These are phyloP conservation scores for Chironomus striatipennis DNA, from an alignment of 1,140 invertebrate genomes.

Conservation along the genomic window DNA sequence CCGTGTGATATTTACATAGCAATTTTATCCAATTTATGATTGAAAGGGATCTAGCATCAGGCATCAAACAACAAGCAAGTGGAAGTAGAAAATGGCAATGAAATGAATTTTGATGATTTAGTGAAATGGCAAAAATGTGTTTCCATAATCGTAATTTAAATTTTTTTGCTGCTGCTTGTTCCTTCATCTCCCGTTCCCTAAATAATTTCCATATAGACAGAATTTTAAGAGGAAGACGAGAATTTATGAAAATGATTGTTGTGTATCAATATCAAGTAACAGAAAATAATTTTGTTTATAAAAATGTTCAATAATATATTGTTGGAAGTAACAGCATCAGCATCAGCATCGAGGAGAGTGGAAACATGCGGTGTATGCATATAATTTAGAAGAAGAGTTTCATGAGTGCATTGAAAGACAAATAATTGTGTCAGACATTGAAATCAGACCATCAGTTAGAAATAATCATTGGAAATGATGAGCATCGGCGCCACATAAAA, in stretches of 20 bases:
- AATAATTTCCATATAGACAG: background rate
- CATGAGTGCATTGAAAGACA: background rate
- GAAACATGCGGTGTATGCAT: no score
- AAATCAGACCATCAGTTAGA: background rate
- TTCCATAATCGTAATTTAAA: background rate
- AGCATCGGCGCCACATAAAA: background rate
- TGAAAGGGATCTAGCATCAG: background rate
- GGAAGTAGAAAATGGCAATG: background rate
- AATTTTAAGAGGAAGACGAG: background rate
- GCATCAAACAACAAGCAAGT: background rate
- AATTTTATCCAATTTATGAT: background rate
- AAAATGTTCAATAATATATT: no score
- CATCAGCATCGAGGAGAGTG: no score
- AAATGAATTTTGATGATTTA: constrained; percentile 16
- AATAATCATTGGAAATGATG: background rate
- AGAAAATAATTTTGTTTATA: no score
- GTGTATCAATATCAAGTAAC: no score
- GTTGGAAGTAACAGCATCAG: no score
- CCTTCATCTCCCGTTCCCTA: background rate
- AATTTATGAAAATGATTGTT: background rate
- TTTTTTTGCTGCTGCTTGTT: no score
- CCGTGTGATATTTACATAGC: background rate
- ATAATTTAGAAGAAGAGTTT: no score
- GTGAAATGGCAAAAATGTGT: constrained; percentile 19
- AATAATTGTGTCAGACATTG: constrained; percentile 13